These are phyloP conservation scores for Caenorhabditis sinica DNA, from an alignment of 2,888 invertebrate genomes.

Conservation along the genomic window DNA sequence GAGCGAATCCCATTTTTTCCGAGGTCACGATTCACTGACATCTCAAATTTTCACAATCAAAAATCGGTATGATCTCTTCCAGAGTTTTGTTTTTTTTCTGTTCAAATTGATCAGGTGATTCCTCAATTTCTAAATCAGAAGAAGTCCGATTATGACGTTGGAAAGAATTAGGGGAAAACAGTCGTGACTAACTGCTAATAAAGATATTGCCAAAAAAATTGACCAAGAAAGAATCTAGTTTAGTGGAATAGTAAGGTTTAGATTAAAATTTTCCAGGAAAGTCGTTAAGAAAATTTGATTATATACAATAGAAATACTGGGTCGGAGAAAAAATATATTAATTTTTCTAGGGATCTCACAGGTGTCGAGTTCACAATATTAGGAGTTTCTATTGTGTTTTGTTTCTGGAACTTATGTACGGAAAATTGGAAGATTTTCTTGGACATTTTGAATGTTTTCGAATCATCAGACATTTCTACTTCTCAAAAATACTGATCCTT, in stretches of 20 bases:
- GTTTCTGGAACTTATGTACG: not conserved
- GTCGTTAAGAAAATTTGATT: not conserved
- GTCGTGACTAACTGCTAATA: not conserved
- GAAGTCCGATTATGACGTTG: not conserved
- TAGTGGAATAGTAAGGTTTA: not conserved
- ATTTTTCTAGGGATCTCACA: not conserved
- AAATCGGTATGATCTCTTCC: not conserved
- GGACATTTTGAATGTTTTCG: too few relatives aligned
- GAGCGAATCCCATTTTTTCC: not conserved
- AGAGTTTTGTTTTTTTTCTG: not conserved
- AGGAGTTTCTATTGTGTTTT: not conserved
- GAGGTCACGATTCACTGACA: not conserved
- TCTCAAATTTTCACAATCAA: conserved; percentile 13
- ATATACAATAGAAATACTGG: not conserved
- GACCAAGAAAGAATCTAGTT: conserved; percentile 4
- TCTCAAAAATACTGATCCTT: too few relatives aligned
- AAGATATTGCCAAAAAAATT: not conserved
- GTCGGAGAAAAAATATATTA: not conserved
- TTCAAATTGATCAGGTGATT: not conserved
- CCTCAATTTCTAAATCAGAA: conserved; percentile 1
- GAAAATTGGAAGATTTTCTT: not conserved
- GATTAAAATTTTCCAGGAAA: not conserved
- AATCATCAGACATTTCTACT: too few relatives aligned
- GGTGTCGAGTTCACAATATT: not conserved
- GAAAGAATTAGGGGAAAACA: not conserved